Percentiles rank a stretch among this genome's conserved stretches.
Conservation (phyloP, 2,797 vertebrate genomes). For the Peromyscus eremicus region DNA sequence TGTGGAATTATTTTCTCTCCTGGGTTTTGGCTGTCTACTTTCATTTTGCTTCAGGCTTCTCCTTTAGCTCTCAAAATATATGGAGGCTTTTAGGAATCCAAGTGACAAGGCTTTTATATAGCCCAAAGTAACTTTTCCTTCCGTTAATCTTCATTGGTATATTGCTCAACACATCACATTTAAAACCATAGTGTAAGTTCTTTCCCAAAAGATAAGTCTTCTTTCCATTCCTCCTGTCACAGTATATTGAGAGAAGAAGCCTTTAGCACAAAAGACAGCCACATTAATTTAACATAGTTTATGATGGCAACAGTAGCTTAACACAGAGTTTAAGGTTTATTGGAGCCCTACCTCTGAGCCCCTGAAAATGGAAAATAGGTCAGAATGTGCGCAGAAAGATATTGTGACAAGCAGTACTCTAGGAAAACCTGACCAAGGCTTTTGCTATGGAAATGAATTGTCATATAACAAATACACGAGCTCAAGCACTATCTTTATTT, state of each 20-base stretch:
- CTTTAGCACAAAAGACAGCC: slow-evolving; percentile 34
- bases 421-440: slow-evolving; percentile 35
- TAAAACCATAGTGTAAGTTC: slow-evolving; percentile 48
- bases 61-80: slow-evolving; percentile 58
- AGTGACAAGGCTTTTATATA: slow-evolving; percentile 36
- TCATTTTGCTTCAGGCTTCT: slow-evolving; percentile 54
- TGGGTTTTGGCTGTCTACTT: slow-evolving; percentile 68
- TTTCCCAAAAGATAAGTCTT: slow-evolving; percentile 41
- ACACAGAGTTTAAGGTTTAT: slow-evolving; percentile 10
- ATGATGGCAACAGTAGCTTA: slow-evolving; percentile 16
- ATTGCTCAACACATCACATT: slow-evolving; percentile 24
- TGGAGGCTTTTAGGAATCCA: slow-evolving; percentile 42
- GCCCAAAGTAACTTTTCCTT: slow-evolving; percentile 62
- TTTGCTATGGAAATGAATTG: slow-evolving; percentile 48
- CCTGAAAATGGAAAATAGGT: not conserved
- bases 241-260: slow-evolving; percentile 28
- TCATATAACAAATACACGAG: not conserved
- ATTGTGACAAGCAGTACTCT: slow-evolving; percentile 54
- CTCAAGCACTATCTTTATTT: slow-evolving; percentile 26
- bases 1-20: slow-evolving; percentile 35
- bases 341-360: not conserved
- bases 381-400: slow-evolving; percentile 45
- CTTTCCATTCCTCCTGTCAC: not conserved
- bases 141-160: slow-evolving; percentile 51
- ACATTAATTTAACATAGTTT: slow-evolving; percentile 42